A percentile compares a stretch with the other conserved stretches of the same genome.
Evolutionary conservation across 1,140 invertebrate genomes (phyloP).

Genomic region (Tetraneura akinire): DNA sequence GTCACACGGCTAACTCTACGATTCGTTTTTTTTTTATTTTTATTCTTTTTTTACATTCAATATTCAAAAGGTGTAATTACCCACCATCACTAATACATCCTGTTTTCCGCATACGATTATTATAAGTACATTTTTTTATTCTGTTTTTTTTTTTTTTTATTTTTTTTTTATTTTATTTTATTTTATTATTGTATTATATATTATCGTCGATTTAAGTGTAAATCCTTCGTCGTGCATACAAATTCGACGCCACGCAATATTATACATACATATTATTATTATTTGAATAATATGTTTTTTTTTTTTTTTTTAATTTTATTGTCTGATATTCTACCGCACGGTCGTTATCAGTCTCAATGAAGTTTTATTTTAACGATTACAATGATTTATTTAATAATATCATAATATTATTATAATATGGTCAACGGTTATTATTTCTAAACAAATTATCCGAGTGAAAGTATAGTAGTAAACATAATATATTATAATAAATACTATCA

Average conservation of each 20-base stretch:
- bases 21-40: background rate
- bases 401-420: background rate
- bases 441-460: background rate
- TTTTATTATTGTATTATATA: too few relatives aligned
- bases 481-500: too few relatives aligned
- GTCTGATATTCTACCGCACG: background rate
- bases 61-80: conserved; percentile 47
- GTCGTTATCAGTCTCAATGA: background rate
- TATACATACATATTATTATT: too few relatives aligned
- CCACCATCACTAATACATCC: conserved; percentile 43
- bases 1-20: background rate
- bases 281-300: too few relatives aligned
- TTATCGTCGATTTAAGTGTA: conserved; percentile 42
- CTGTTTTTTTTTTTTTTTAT: background rate
- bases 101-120: conserved; percentile 35
- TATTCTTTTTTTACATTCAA: conserved; percentile 10
- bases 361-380: background rate
- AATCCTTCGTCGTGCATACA: conserved; percentile 15
- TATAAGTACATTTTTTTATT: conserved; percentile 35
- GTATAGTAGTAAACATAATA: background rate
- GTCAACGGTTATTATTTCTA: too few relatives aligned
- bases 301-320: conserved; percentile 30
- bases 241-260: conserved; percentile 1
- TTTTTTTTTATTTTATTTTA: too few relatives aligned
- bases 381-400: background rate